A percentile compares a stretch with the other conserved stretches of the same genome.
Evolutionary conservation across 2,888 invertebrate species (phyloP).

Genomic region (Siphlonurus alternatus): DNA sequence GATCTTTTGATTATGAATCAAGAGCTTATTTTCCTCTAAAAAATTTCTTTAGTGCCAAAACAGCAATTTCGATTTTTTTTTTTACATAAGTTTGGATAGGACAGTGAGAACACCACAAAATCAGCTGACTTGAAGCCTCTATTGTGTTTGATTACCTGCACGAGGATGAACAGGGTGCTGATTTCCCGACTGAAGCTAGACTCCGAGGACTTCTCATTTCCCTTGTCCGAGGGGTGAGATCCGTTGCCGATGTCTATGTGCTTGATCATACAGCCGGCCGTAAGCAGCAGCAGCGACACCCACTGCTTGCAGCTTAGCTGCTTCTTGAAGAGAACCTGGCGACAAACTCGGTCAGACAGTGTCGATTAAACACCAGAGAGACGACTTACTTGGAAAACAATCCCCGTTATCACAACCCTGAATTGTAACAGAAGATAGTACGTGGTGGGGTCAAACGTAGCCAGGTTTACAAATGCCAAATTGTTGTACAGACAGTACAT

Average conservation of each 20-base stretch:
- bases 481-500: conserved; percentile 92
- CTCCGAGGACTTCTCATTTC: conserved; percentile 2
- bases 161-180: conserved; percentile 26
- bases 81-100: too few species aligned
- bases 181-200: conserved; percentile 21
- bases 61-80: too few species aligned
- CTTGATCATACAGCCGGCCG: conserved; percentile 81
- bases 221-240: not conserved
- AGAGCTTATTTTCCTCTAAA: too few species aligned
- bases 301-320: conserved; percentile 66
- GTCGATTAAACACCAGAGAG: not conserved
- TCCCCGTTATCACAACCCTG: conserved; percentile 79
- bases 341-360: not conserved
- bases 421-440: conserved; percentile 82
- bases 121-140: too few species aligned
- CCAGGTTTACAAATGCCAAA: conserved; percentile 76
- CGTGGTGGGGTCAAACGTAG: conserved; percentile 85
- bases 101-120: too few species aligned
- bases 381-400: conserved; percentile 67
- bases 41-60: too few species aligned
- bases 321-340: conserved; percentile 70
- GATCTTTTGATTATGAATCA: too few species aligned
- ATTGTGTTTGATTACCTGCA: conserved; percentile 32
- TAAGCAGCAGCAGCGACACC: conserved; percentile 72
- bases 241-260: conserved; percentile 40